Conservation (phyloP, 2,113 vertebrate genomes). For the Cynoglossus semilaevis region DNA sequence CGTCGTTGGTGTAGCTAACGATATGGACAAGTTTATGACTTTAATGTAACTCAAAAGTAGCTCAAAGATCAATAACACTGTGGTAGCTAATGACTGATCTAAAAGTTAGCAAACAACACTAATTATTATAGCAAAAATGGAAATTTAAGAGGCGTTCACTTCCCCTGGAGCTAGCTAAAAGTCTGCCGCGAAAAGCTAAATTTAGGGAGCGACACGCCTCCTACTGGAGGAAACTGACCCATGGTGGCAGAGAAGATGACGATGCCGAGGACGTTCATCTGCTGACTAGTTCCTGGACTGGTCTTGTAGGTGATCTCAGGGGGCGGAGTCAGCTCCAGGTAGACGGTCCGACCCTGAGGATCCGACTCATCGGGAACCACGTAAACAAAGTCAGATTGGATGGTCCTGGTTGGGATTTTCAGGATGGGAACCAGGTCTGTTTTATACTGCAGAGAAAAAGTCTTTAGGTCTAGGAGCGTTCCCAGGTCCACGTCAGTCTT, state of each 20-base stretch:
- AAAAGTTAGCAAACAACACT: no score
- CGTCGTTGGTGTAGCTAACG: no score
- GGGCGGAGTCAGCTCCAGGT: conserved; percentile 82
- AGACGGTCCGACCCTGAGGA: conserved; percentile 73
- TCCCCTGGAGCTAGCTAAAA: neutral
- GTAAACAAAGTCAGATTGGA: conserved; percentile 80
- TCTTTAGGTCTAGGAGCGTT: no score
- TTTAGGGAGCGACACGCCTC: no score
- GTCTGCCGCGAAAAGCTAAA: no score
- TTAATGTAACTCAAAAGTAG: no score
- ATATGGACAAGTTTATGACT: no score
- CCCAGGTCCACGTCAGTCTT: no score
- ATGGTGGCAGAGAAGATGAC: conserved; percentile 91
- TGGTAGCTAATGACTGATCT: no score
- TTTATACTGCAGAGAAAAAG: conserved; percentile 77
- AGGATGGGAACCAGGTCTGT: conserved; percentile 80
- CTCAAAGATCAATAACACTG: no score
- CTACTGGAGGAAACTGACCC: conserved; percentile 62
- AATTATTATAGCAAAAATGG: no score
- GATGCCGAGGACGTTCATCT: conserved; percentile 90
- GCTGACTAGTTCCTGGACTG: conserved; percentile 82
- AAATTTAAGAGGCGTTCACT: no score
- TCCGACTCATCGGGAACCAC: conserved; percentile 76
- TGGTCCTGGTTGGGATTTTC: conserved; percentile 55
- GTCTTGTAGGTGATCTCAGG: conserved; percentile 82